Base-by-base conservation (phyloP, 2,797 vertebrate species). In the Hapalemur alaotrensis region DNA sequence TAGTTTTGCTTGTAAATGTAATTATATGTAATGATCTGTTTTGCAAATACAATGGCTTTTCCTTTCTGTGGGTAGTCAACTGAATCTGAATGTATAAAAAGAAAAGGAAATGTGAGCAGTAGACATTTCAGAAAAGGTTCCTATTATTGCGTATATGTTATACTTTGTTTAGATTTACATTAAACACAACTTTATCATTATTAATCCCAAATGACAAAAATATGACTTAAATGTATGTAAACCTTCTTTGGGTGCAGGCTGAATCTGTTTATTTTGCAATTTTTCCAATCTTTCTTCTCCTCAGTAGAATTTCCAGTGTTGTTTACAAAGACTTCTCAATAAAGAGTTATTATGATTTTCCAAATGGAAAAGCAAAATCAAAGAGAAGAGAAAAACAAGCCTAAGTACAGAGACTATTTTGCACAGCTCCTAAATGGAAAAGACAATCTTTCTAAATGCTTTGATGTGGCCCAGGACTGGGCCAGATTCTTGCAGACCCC, bases 11-110 rank as follows among this genome's bases (percentile, higher is more conserved):
- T 67, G 9, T 73, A 94, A 97, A 80, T 89, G n/a, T 89, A 81
- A 96, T 97, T 93, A 89, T 89, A 76, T 87, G 86, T 78, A 95
- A 89, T 89, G 67, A 82, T 70, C 75, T 97, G 83, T 89, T 94
- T 95, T 80, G 78, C 93, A 52, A 94, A 91, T 79, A 75, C 78
- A 76, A 41, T 57, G 83, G 6, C 30, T 91, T 91, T 89, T 92
- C 83, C 35, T 96, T 87, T 73, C 69, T 54, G 52, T 63, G 78
- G 12, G 23, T 25, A 57, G 35, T 85, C 72, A 61, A 13, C 50
- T 92, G 22, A 88, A 85, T 83, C 70, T 75, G 61, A 69, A 80
- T 59, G 61, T 88, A 70, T 72, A 67, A 28, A 85, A 93, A 92
- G 70, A 52, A 41, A 41, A 82, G 76, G 35, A 43, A 81, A 43